Evolutionary conservation across 1,140 invertebrate species (phyloP).

Genomic region (Ptiloglossa arizonensis): DNA sequence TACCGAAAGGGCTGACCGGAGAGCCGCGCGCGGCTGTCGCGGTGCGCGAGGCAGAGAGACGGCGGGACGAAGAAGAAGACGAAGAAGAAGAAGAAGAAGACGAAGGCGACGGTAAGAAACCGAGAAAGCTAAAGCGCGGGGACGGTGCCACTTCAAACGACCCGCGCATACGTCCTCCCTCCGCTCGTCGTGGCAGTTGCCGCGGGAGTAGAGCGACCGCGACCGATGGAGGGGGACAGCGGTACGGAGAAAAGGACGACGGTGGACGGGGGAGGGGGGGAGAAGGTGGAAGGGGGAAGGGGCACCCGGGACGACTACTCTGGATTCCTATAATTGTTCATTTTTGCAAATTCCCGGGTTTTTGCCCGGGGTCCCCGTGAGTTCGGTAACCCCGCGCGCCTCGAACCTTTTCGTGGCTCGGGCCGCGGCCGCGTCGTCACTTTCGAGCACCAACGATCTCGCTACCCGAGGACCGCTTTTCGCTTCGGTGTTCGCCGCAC

Average conservation of each 20-base stretch:
- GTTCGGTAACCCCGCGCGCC: constrained; percentile 69
- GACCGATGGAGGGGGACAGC: constrained; percentile 40
- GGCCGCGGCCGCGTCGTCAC: constrained; percentile 14
- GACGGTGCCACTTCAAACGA: constrained; percentile 79
- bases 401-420: constrained; percentile 20
- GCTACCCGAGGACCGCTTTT: background rate
- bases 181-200: constrained; percentile 65
- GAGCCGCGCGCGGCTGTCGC: constrained; percentile 48
- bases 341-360: constrained; percentile 80
- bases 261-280: too few relatives aligned
- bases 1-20: constrained; percentile 75
- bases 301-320: constrained; percentile 68
- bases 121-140: constrained; percentile 71
- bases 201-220: constrained; percentile 54
- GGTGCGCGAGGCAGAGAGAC: constrained; percentile 42
- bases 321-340: constrained; percentile 82
- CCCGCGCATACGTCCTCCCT: constrained; percentile 74
- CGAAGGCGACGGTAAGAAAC: constrained; percentile 70
- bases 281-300: too few relatives aligned
- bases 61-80: constrained; percentile 18
- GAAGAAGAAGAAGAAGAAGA: constrained; percentile 47
- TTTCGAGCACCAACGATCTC: background rate
- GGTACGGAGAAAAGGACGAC: constrained; percentile 43
- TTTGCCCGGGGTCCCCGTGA: constrained; percentile 66
- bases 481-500: background rate